Evolutionary conservation across 2,797 vertebrate species (phyloP), one percentile per base, ranked within the genome.

Genomic region (Harpagifer antarcticus): DNA sequence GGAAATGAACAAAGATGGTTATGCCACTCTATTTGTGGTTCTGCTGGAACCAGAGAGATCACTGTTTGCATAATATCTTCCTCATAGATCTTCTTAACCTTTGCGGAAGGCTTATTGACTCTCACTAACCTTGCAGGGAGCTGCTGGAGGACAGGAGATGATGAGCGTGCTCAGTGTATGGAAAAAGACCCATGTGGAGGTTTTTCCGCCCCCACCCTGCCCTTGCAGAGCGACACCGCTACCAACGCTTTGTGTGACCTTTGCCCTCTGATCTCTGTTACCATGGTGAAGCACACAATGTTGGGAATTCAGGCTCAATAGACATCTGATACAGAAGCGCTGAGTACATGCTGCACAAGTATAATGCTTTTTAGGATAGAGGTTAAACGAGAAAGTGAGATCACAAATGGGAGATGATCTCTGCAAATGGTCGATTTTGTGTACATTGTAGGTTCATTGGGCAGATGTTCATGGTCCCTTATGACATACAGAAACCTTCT

Each of bases 11-110:
- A 75, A 76, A 85, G 84, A 71, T 14, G 60, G 84, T 77, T 84
- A 58, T 79, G 77, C 64, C 80, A 20, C 81, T 87, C 76, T 91
- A 82, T 93, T 86, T 90, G 88, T 86, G 86, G 81, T 86, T 83
- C 72, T 77, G 71, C 73, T 49, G 78, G 78, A 85, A 84, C 74
- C 68, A 16, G 71, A 81, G 76, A 85, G 77, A 81, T 83, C 75
- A 45, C 77, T 65, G 83, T 88, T 93, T 90, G 90, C 89, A 89
- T 91, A 87, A 91, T 87, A 81, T 85, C 83, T 81, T 82, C 76
- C 89, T 87, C 74, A 79, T 84, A 85, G 90, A 80, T 84, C 88
- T 91, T 82, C 86, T 91, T 91, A 91, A 93, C 91, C 93, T 93
- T 90, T 89, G 81, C 74, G 5, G 88, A 79, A 87, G 88, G 75